Evolutionary conservation across 2,797 vertebrate species (phyloP), one percentile per base, ranked within the genome.

Genomic region (Anas georgica): DNA sequence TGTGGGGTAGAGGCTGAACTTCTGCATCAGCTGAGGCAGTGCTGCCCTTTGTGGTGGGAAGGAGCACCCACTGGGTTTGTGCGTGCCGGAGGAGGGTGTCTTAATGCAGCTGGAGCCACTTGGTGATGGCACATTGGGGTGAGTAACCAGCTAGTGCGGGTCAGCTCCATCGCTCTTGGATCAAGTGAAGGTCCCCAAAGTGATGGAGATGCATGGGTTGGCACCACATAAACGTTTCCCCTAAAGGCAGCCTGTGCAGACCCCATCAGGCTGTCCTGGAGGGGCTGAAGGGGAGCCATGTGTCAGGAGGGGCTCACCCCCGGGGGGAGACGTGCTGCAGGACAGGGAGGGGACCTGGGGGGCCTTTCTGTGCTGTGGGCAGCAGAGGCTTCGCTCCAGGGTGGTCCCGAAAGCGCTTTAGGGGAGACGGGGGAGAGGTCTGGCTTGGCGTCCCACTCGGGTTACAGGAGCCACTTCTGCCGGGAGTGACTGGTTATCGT

Each of bases 401-500:
- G 96, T 97, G 96, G 96, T 97, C 95, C 73, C 2, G 15, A 52
- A 58, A 59, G 54, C 2, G 0, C 74, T 80, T 41, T 39, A 70
- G 60, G 83, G 86, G 43, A 86, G 83, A 55, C 1, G 46, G 73
- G 69, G 75, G 74, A 86, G 75, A 73, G 17, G 66, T 87, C 63
- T 11, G 88, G 62, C 37, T 68, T 39, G 13, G 14, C 46, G 16
- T 92, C 86, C 78, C 15, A 8, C 94, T 96, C 85, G 0, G 43
- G 90, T 97, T 92, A 94, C 94, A 89, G 83, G 81, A 94, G 64
- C 75, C 94, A 35, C 43, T 5, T 86, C 62, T 95, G 63, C 88
- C 64, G 87, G 95, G 91, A 81, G 95, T 2, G 60, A 81, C 97
- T 98, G 98, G 94, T 94, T 97, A 95, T 96, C 92, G 95, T 98